Conservation (phyloP, 2,888 invertebrate genomes). For the Hybos culiciformis region DNA sequence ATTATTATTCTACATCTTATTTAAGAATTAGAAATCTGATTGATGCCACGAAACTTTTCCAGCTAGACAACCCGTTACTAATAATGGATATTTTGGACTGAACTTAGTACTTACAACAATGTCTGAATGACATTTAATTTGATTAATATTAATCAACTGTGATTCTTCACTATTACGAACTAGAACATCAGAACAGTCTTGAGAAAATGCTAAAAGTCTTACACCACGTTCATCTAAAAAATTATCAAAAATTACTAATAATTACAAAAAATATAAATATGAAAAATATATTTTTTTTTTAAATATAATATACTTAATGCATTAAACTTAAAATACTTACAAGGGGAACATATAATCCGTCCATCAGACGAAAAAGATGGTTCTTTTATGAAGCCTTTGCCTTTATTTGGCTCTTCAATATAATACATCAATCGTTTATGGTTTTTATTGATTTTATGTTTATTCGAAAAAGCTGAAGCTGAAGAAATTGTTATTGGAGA, state of each 20-base stretch:
- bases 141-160: conserved; percentile 47
- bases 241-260: too few species aligned
- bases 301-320: too few species aligned
- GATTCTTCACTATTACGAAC: too few species aligned
- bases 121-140: conserved; percentile 58
- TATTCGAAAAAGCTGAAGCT: conserved; percentile 12
- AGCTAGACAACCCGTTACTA: conserved; percentile 81
- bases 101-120: conserved; percentile 83
- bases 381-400: conserved; percentile 86
- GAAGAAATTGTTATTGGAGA: conserved; percentile 1
- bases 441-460: conserved; percentile 38
- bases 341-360: conserved; percentile 79
- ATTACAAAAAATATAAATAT: too few species aligned
- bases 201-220: conserved; percentile 66
- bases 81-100: conserved; percentile 69
- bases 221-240: conserved; percentile 74
- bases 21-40: conserved; percentile 38
- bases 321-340: too few species aligned
- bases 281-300: too few species aligned
- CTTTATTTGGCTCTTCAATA: conserved; percentile 74
- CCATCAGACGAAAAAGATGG: conserved; percentile 84
- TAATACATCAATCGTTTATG: conserved; percentile 67
- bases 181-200: conserved; percentile 63
- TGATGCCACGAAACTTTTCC: conserved; percentile 86
- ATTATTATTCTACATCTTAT: background rate